Percentiles rank a stretch among this genome's conserved stretches.
These are phyloP conservation scores for Chouioia cunea DNA, from an alignment of 2,888 invertebrate species.

Conservation along the genomic window DNA sequence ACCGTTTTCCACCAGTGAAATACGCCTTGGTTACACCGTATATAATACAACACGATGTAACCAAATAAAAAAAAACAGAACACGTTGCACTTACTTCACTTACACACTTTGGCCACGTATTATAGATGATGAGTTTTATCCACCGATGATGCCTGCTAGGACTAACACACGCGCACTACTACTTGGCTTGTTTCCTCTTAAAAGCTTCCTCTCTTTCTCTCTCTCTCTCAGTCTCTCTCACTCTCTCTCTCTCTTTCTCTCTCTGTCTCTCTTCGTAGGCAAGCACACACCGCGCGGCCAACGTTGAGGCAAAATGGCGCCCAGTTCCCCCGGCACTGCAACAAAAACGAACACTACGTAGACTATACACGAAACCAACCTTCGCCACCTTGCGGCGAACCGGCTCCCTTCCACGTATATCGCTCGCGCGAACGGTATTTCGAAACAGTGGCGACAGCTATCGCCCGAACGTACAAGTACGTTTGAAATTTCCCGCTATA, in stretches of 20 bases:
- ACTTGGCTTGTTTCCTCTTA: constrained; percentile 4
- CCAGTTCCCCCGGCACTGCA: constrained; percentile 3
- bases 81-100: neutral
- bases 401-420: constrained; percentile 7
- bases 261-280: no score
- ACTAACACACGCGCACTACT: neutral
- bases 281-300: constrained; percentile 23
- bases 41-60: neutral
- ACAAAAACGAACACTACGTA: neutral
- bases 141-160: no score
- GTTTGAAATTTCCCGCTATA: constrained; percentile 27
- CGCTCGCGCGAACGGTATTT: neutral
- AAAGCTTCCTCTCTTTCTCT: constrained; percentile 4
- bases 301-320: constrained; percentile 35
- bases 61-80: no score
- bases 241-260: neutral
- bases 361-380: constrained; percentile 7
- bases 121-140: no score
- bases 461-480: neutral
- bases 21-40: constrained; percentile 1
- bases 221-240: constrained; percentile 8
- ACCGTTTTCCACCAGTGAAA: neutral
- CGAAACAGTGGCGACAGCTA: no score
- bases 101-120: neutral
- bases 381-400: constrained; percentile 16